Evolutionary conservation across 2,888 invertebrate species (phyloP), one percentile per base, ranked within the genome.

Genomic region (Drosophila maculinotata): DNA sequence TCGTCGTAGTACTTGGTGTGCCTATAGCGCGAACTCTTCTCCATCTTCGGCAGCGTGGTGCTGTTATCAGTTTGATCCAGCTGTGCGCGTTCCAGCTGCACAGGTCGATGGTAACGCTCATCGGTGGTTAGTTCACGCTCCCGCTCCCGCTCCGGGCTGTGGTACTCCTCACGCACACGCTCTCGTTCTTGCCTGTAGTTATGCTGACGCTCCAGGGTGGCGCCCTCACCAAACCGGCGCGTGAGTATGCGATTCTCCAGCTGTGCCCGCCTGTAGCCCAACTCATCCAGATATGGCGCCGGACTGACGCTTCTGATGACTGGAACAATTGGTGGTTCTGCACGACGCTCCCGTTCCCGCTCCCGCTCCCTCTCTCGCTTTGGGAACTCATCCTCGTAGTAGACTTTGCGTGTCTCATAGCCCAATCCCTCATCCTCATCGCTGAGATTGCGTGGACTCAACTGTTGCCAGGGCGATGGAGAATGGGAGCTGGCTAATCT

Each of bases 351-450:
- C n/a, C n/a, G n/a, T n/a, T n/a, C n/a, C n/a, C n/a, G n/a, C n/a
- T n/a, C n/a, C n/a, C n/a, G n/a, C n/a, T n/a, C n/a, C n/a, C n/a
- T n/a, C n/a, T n/a, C n/a, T n/a, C n/a, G n/a, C 12, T 76, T 76
- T 7, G 45, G 25, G 0, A 75, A 75, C 17, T 84, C 80, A 8
- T 91, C 90, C 30, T 93, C 93, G 48, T 93, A 93, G 57, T 92
- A 92, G 44, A 92, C 92, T 68, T 89, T 92, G 79, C 91, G 88
- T 0, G 90, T 90, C 87, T 96, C 96, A 56, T 95, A 94, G 1
- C 96, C 96, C n/a, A 96, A 91, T 0, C 96, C 96, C 90, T 96
- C 96, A 75, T 96, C 96, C 88, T 96, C 96, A 88, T 96, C 96
- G 9, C 95, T 95, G 56, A 91, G 81, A 60, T 91, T 91, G 5